Evolutionary conservation across 2,113 vertebrate species (phyloP), one percentile per base, ranked within the genome.

Genomic region (Coturnix japonica): DNA sequence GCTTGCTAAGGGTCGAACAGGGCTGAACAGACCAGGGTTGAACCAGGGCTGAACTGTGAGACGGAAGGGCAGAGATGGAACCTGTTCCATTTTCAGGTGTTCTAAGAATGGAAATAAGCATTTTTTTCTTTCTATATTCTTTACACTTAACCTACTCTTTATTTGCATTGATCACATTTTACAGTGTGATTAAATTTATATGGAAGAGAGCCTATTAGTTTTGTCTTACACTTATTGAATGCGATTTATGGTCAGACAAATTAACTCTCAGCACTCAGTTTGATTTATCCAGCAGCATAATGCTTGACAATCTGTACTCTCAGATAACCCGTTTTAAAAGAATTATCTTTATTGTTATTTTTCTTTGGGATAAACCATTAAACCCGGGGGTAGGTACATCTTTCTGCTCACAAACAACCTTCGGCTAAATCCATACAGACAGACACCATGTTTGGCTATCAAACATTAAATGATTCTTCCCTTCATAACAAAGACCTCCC

Each of bases 141-240:
- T 79, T 78, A 96, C 92, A 94, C 95, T 97, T 97, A 96, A 95
- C 96, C 84, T 96, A 96, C 94, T 93, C 97, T 98, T 97, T 97
- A 97, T 98, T 97, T 96, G 96, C 97, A 98, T 97, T 97, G 98
- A 98, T 98, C 97, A 93, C 93, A 78, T 96, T 98, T 98, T 98
- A 98, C 97, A 94, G 95, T 97, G 97, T 97, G 97, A 98, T 98
- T 98, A 98, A 97, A 97, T 97, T 97, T 97, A 96, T 98, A 97
- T 95, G 96, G 97, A 97, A 98, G 92, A 95, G 95, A 97, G 97
- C 95, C 96, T 97, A 98, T 98, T 98, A 98, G 97, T 97, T 98
- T 97, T 97, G 97, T 96, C 98, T 98, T 97, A 98, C 95, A 97
- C 94, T 97, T 97, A 97, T 93, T 96, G 97, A 98, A 97, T 97